Evolutionary conservation across 1,140 invertebrate genomes (phyloP), one percentile per base, ranked within the genome.

Genomic region (Papilio polytes): DNA sequence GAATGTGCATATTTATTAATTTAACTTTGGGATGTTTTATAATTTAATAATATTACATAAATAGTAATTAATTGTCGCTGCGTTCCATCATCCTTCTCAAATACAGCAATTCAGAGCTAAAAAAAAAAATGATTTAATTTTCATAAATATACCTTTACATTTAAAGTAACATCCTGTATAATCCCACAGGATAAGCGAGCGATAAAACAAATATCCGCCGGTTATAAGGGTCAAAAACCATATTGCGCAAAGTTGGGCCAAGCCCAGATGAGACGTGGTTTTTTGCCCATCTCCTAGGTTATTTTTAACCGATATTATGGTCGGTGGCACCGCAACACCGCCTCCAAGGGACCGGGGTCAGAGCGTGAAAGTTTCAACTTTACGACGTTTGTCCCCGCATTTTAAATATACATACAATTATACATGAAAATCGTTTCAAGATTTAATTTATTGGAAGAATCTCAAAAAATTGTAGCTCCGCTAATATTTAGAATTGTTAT

Each of bases 151-250:
- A 7, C 31, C 4, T 22, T 12, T 12, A 46, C 26, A 10, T 51
- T 18, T 36, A 72, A 72, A 80, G 9, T 22, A 48, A 66, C 87
- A 88, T 56, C 87, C 85, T 89, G 85, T 88, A 88, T 13, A 85
- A 85, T 89, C 86, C 85, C 89, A 89, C 88, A 91, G 91, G 88
- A 90, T 92, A 90, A 90, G 87, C 85, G 76, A 80, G 83, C 86
- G 86, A 94, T 92, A 93, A 93, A 92, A 93, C 88, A 94, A 94
- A 94, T 94, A 94, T 94, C 92, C 92, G 89, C 81, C 83, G 88
- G 89, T 89, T 89, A 86, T 88, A 91, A 89, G 90, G 91, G 93
- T 94, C 92, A 94, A 90, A 94, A 85, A 88, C 92, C 92, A 94
- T 94, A 94, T 94, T 94, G 93, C 90, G 90, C 90, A 91, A 91